A percentile compares a stretch with the other conserved stretches of the same genome.
These are phyloP conservation scores for Dynastes tityus DNA, from an alignment of 2,888 invertebrate species.

Conservation along the genomic window DNA sequence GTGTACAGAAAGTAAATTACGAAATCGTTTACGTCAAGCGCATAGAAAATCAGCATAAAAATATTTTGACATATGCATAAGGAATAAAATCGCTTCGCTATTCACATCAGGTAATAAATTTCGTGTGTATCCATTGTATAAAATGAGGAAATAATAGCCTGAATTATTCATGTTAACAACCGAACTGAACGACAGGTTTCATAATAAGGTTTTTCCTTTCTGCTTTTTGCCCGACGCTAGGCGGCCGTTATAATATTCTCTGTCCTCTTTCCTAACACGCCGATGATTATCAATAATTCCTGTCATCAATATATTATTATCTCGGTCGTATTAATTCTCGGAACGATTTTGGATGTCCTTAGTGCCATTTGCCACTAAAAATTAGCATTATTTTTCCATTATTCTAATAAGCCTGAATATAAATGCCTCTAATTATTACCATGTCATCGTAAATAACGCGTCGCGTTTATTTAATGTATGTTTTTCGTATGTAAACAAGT, in stretches of 20 bases:
- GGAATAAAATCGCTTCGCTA: conserved; percentile 35
- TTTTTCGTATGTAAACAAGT: conserved; percentile 46
- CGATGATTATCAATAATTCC: conserved; percentile 35
- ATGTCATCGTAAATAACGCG: conserved; percentile 40
- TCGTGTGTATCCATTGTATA: conserved; percentile 37
- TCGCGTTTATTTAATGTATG: conserved; percentile 43
- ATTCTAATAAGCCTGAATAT: conserved; percentile 45
- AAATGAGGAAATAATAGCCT: conserved; percentile 44
- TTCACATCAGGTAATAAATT: conserved; percentile 40
- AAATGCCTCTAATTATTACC: conserved; percentile 42
- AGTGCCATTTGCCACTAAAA: conserved; percentile 16
- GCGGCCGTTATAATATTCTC: conserved; percentile 6
- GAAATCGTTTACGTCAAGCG: conserved; percentile 5
- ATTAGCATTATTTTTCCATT: conserved; percentile 43
- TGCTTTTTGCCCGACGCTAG: conserved; percentile 12
- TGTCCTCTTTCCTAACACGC: conserved; percentile 27
- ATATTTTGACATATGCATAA: conserved; percentile 39
- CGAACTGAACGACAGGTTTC: conserved; percentile 36
- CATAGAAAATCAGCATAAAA: conserved; percentile 28
- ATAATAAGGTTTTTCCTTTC: conserved; percentile 38
- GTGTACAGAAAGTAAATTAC: conserved; percentile 5
- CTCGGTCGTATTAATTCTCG: conserved; percentile 30
- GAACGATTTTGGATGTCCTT: conserved; percentile 28
- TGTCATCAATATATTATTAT: conserved; percentile 43
- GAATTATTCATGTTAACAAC: conserved; percentile 45